Evolutionary conservation across 2,888 invertebrate genomes (phyloP).

Genomic region (Zygaena filipendulae): DNA sequence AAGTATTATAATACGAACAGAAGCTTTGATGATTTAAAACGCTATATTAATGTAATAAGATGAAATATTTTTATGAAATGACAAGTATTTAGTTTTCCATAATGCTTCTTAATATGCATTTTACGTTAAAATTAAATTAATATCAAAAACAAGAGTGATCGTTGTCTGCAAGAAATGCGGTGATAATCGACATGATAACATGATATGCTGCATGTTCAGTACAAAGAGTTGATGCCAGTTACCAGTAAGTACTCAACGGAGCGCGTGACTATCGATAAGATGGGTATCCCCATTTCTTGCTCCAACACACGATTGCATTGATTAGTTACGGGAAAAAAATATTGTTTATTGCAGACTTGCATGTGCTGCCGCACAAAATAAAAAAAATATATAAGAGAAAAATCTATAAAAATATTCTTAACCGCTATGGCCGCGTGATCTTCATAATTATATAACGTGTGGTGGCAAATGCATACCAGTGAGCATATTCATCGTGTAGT

Average conservation of each 20-base stretch:
- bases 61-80: slow-evolving; percentile 60
- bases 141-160: too few relatives aligned
- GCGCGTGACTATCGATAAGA: slow-evolving; percentile 19
- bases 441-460: slow-evolving; percentile 36
- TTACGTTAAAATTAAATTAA: slow-evolving; percentile 39
- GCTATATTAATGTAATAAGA: slow-evolving; percentile 31
- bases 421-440: too few relatives aligned
- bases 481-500: slow-evolving; percentile 62
- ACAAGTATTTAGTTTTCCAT: slow-evolving; percentile 58
- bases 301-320: too few relatives aligned
- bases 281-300: slow-evolving; percentile 36
- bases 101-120: slow-evolving; percentile 35
- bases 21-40: slow-evolving; percentile 34
- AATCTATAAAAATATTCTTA: too few relatives aligned
- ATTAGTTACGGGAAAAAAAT: too few relatives aligned
- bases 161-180: too few relatives aligned
- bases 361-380: slow-evolving; percentile 63
- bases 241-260: slow-evolving; percentile 35
- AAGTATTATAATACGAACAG: slow-evolving; percentile 49
- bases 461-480: slow-evolving; percentile 62
- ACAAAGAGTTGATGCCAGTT: slow-evolving; percentile 60
- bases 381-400: too few relatives aligned
- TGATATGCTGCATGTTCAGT: slow-evolving; percentile 46
- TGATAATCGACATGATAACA: too few relatives aligned
- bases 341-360: slow-evolving; percentile 50